Base-by-base conservation (phyloP, 2,797 vertebrate species). In the Sebastiscus albofasciatus region DNA sequence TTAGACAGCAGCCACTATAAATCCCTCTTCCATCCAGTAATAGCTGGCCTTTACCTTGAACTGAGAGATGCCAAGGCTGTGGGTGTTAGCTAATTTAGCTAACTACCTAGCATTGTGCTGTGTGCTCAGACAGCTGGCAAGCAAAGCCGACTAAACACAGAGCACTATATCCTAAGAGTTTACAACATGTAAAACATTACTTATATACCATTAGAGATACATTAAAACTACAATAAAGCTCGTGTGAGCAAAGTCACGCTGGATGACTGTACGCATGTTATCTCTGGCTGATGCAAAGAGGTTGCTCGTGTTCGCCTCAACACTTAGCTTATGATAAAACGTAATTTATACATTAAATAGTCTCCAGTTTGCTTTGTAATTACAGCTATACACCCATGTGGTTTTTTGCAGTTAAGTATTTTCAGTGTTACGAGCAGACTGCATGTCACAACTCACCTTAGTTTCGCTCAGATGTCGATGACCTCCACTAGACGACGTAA, bases 401-500 rank as follows among this genome's bases (percentile, higher is more conserved):
- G 2, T 8, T 12, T 8, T 12, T 12, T 1, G 22, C 0, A 46
- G 4, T 39, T 9, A 6, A 6, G 2, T 2, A 52, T 58, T 65
- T 64, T 26, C 0, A 33, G 2, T 31, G 18, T 64, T 8, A 33
- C 2, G 3, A 31, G 24, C 2, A 13, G 4, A 4, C 5, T 1
- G 31, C 6, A 13, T 24, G 6, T 27, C 4, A 7, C 8, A 52
- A 92, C 94, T 94, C 79, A 96, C 95, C 94, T 79, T 65, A 42
- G 49, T 66, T 83, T 58, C 42, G 24, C 52, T 72, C 83, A 52
- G 79, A 80, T 68, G 74, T 60, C 81, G 85, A 14, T 96, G 96
- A 96, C 96, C 96, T 96, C 95, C 95, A 96, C 91, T 81, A 49
- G 82, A 90, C 89, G 79, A 90, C 91, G 89, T 75, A 87, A 88